A percentile compares a stretch with the other conserved stretches of the same genome.
These are phyloP conservation scores for Tadarida brasiliensis DNA, from an alignment of 2,797 vertebrate genomes.

Conservation along the genomic window DNA sequence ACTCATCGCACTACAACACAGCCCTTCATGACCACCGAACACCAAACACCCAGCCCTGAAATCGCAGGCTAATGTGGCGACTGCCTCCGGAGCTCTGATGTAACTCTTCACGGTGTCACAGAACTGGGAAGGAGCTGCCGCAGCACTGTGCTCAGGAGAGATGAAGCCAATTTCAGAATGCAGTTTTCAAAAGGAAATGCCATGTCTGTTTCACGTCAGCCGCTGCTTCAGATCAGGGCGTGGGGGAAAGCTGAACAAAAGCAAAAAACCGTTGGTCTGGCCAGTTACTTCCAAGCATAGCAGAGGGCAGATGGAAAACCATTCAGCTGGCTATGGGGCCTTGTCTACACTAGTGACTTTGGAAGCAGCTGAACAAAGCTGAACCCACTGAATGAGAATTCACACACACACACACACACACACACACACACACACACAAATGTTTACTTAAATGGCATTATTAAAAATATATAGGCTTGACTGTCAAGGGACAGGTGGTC, in stretches of 20 bases:
- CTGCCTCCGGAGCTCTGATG: slow-evolving; percentile 33
- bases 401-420: not conserved
- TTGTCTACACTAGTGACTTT: not conserved
- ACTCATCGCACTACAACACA: not conserved
- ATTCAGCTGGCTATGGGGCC: not conserved
- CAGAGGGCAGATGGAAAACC: slow-evolving; percentile 69
- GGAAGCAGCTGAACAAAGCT: slow-evolving; percentile 64
- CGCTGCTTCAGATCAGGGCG: slow-evolving; percentile 50
- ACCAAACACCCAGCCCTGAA: not conserved
- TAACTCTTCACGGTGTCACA: slow-evolving; percentile 62
- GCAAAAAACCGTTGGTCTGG: slow-evolving; percentile 56
- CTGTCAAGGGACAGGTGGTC: not conserved
- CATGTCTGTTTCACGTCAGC: slow-evolving; percentile 76
- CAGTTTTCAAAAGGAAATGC: slow-evolving; percentile 77
- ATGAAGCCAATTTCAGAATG: slow-evolving; percentile 71
- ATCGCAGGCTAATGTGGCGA: not conserved
- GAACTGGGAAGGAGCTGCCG: slow-evolving; percentile 30
- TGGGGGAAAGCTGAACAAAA: not conserved
- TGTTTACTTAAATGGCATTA: slow-evolving; percentile 44
- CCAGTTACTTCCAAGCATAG: slow-evolving; percentile 53
- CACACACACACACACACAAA: not conserved
- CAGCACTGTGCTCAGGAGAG: slow-evolving; percentile 25
- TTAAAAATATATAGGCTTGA: slow-evolving; percentile 36
- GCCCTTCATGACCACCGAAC: not conserved
- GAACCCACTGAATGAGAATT: slow-evolving; percentile 30